Evolutionary conservation across 1,140 invertebrate species (phyloP), one percentile per base, ranked within the genome.

Genomic region (Epicauta chinensis): DNA sequence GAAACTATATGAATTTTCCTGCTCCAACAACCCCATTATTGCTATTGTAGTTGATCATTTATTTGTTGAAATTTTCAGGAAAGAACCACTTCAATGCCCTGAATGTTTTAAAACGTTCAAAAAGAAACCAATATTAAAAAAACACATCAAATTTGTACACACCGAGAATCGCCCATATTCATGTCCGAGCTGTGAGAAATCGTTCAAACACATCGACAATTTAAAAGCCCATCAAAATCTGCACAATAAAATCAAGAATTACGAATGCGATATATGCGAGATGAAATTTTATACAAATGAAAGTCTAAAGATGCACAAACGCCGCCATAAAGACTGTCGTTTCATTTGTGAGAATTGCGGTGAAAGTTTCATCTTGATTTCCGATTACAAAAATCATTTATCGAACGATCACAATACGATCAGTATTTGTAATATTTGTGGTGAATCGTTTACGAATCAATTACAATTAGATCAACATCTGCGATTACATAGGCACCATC

Each of bases 381-480:
- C 12, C 32, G 10, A 34, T n/a, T 34, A 34, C 11, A 34, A 34
- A 34, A 3, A 34, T 9, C 12, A 34, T 34, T n/a, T 34, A 34
- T 5, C 3, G 3, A 12, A 34, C 23, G 56, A 56, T 55, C 30
- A 51, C 49, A 6, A 59, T 46, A 53, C 59, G 56, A 35, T 30
- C 56, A 15, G 51, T 54, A 6, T 59, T 56, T 86, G 84, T 69
- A 80, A 83, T 59, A 80, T 87, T 23, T 91, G 89, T 69, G 81
- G 81, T 11, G 91, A 93, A 72, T 80, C 83, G 46, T 80, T 94
- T 32, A 80, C 81, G 15, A 81, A 76, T 34, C 75, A 78, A 2
- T 81, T 84, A 45, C 82, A 84, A 51, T 70, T 87, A 38, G 85
- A 83, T 64, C 82, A 83, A 60, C 84, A 87, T 59, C 66, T 80